phyloP scores from a whole-genome alignment of 2,113 vertebrate species.

The Phalacrocorax brasilianus region DNA sequence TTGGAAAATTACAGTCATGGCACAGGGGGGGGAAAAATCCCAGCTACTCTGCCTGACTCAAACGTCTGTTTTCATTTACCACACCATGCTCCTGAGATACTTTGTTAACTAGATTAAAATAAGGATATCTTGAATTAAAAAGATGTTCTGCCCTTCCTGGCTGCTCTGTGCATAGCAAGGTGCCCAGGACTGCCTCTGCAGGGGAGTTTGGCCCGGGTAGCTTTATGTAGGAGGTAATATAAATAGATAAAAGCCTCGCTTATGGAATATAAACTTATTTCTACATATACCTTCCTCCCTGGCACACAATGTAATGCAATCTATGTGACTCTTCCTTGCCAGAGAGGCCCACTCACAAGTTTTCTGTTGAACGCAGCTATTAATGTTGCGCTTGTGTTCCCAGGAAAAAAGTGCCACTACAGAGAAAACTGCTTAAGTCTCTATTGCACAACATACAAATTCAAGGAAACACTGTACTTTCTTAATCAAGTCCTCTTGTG shows the following conservation, averaged over 20 bases:
- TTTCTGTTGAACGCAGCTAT: slow-evolving; percentile 20
- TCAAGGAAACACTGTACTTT: background rate
- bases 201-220: background rate
- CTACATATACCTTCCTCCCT: slow-evolving; percentile 11
- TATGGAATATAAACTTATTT: background rate
- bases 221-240: slow-evolving; percentile 9
- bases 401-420: background rate
- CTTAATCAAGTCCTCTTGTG: background rate
- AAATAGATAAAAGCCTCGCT: slow-evolving; percentile 34
- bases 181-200: background rate
- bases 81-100: slow-evolving; percentile 21
- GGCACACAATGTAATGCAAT: background rate
- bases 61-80: slow-evolving; percentile 55
- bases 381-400: slow-evolving; percentile 16
- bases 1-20: slow-evolving; percentile 53
- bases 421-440: background rate
- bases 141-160: background rate
- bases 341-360: slow-evolving; percentile 26
- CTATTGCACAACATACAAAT: background rate
- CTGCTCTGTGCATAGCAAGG: background rate
- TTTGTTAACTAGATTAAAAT: background rate
- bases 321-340: background rate
- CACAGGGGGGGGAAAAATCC: background rate
- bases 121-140: background rate
- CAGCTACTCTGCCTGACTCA: slow-evolving; percentile 31